Conservation (phyloP, 2,797 vertebrate species). For the Xiphorhynchus erythropygius region DNA sequence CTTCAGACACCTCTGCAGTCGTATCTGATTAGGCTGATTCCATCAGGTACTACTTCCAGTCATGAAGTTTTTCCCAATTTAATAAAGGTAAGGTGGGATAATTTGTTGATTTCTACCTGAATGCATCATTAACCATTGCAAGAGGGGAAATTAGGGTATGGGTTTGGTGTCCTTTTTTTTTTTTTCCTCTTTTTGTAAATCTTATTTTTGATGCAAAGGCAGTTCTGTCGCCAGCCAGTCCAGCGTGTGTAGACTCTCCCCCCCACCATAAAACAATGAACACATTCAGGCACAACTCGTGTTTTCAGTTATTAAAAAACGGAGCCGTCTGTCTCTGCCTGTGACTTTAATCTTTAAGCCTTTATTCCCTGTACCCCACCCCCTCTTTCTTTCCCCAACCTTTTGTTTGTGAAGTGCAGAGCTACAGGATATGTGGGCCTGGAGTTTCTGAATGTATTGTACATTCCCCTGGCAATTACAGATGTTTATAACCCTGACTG, state of each 20-base stretch:
- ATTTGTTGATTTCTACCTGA: slow-evolving; percentile 62
- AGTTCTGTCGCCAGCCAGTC: slow-evolving; percentile 81
- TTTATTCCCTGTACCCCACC: slow-evolving; percentile 76
- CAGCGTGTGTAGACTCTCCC: slow-evolving; percentile 69
- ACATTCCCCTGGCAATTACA: slow-evolving; percentile 70
- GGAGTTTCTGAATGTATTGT: slow-evolving; percentile 67
- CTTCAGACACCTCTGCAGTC: not conserved
- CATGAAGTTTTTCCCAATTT: not conserved
- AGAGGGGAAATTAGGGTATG: slow-evolving; percentile 24
- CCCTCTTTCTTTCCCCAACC: slow-evolving; percentile 73
- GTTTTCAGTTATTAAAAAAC: slow-evolving; percentile 86
- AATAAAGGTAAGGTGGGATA: not conserved
- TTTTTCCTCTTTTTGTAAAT: slow-evolving; percentile 24
- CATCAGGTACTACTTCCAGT: not conserved
- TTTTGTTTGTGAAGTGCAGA: slow-evolving; percentile 78
- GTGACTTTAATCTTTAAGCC: slow-evolving; percentile 84
- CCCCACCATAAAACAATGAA: slow-evolving; percentile 79
- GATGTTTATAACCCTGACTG: slow-evolving; percentile 68
- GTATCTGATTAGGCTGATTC: not conserved
- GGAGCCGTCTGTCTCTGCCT: slow-evolving; percentile 83
- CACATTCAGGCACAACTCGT: slow-evolving; percentile 82
- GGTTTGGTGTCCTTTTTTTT: not conserved
- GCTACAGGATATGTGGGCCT: slow-evolving; percentile 73
- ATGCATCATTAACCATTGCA: slow-evolving; percentile 40
- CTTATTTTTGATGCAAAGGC: slow-evolving; percentile 75